A percentile compares a stretch with the other conserved stretches of the same genome.
These are phyloP conservation scores for Temnothorax curvispinosus DNA, from an alignment of 1,140 invertebrate species.

Conservation along the genomic window DNA sequence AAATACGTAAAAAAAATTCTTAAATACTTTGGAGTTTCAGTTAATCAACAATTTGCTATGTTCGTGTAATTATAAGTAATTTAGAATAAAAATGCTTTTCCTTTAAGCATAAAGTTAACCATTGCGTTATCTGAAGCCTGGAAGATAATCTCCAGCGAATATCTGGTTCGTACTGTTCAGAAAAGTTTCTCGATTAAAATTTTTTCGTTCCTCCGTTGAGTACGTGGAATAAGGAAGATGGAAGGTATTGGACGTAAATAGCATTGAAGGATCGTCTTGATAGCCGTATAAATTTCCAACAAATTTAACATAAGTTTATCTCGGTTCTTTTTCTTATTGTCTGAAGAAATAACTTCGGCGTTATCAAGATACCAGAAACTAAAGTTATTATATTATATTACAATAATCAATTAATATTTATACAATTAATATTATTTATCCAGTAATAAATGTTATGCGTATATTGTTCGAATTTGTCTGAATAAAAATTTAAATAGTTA, in stretches of 20 bases:
- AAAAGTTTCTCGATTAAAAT: slow-evolving; percentile 84
- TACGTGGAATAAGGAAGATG: slow-evolving; percentile 61
- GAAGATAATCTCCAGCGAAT: slow-evolving; percentile 66
- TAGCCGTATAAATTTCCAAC: slow-evolving; percentile 78
- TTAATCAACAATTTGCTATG: neutral
- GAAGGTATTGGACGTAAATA: slow-evolving; percentile 70
- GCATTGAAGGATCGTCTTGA: slow-evolving; percentile 65
- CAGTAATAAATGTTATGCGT: neutral
- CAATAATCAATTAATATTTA: neutral
- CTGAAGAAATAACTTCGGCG: slow-evolving; percentile 29
- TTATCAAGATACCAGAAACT: slow-evolving; percentile 3
- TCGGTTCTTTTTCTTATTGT: slow-evolving; percentile 46
- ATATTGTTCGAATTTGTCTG: neutral
- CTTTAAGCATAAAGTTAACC: neutral
- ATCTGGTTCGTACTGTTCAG: slow-evolving; percentile 68
- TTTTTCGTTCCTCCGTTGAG: slow-evolving; percentile 76
- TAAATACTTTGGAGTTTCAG: neutral
- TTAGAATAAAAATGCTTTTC: slow-evolving; percentile 36
- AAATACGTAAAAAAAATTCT: slow-evolving; percentile 1
- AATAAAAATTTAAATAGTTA: neutral
- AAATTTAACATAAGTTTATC: slow-evolving; percentile 79
- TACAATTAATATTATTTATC: neutral
- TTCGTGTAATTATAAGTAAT: slow-evolving; percentile 37
- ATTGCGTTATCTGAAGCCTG: slow-evolving; percentile 52
- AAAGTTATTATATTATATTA: slow-evolving; percentile 41